Percentiles rank a stretch among this genome's conserved stretches.
Conservation (phyloP, 92 coral and sea anemone genomes). For the Paramuricea clavata region DNA sequence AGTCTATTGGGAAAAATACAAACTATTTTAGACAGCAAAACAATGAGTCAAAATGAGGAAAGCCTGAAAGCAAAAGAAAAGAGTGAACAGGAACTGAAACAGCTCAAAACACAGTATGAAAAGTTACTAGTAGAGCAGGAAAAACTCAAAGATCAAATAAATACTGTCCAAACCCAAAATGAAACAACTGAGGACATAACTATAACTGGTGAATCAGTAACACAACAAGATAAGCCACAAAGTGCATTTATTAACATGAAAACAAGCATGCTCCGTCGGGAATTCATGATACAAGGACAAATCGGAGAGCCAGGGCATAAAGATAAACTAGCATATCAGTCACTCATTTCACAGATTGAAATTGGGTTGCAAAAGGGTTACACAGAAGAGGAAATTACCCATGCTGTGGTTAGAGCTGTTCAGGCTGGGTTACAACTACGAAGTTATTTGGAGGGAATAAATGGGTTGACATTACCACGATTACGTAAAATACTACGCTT, state of each 20-base stretch:
- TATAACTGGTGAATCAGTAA: background rate
- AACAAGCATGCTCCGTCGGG: constrained; percentile 16
- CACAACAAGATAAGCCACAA: constrained; percentile 19
- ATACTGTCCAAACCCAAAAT: background rate
- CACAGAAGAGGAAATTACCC: constrained; percentile 13
- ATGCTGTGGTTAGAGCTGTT: background rate
- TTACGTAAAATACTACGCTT: constrained; percentile 14
- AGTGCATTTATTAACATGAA: background rate
- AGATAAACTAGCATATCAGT: constrained; percentile 37
- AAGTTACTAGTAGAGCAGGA: background rate
- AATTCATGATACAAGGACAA: constrained; percentile 30
- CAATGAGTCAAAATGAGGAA: background rate
- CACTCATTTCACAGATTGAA: constrained; percentile 35
- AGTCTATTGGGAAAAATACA: constrained; percentile 2
- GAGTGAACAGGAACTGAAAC: too few species aligned
- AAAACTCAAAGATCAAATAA: background rate
- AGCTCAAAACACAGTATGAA: background rate
- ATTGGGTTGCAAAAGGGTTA: constrained; percentile 16
- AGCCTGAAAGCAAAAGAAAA: background rate
- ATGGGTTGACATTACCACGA: constrained; percentile 16
- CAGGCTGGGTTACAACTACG: constrained; percentile 31
- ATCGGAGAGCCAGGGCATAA: constrained; percentile 18
- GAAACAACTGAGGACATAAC: background rate
- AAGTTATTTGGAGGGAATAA: constrained; percentile 9
- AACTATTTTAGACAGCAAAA: background rate